Conservation (phyloP, 2,888 invertebrate species). For the Apotomis capreana region DNA sequence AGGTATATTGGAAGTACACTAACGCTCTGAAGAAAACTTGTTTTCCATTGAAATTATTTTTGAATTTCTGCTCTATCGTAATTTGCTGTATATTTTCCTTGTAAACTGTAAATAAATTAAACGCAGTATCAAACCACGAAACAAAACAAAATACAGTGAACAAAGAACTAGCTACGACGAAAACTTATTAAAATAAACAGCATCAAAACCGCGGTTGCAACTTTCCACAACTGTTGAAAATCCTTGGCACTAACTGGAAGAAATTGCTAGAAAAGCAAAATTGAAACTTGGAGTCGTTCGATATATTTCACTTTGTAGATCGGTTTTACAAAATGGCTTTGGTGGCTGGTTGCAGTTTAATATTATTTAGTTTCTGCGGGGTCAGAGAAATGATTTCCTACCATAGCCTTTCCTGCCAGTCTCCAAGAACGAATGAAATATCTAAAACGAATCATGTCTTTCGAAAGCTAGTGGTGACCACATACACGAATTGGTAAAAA, state of each 20-base stretch:
- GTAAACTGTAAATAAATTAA: no score
- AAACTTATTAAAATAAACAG: constrained; percentile 31
- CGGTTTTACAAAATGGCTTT: constrained; percentile 30
- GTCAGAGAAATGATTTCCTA: constrained; percentile 16
- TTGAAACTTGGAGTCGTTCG: constrained; percentile 37
- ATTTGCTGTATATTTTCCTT: no score
- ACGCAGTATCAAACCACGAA: neutral
- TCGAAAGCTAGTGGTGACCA: neutral
- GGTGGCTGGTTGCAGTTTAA: constrained; percentile 23
- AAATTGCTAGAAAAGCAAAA: constrained; percentile 36
- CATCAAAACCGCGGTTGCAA: constrained; percentile 26
- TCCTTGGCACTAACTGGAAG: constrained; percentile 28
- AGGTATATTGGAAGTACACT: no score
- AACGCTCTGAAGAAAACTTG: no score
- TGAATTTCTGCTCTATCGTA: no score
- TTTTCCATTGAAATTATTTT: no score
- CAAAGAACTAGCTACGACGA: neutral
- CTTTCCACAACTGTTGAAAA: constrained; percentile 19
- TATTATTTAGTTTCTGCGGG: constrained; percentile 31
- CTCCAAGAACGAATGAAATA: neutral
- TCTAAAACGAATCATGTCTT: neutral
- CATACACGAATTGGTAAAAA: no score
- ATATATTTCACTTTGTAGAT: constrained; percentile 41
- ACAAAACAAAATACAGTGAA: neutral
- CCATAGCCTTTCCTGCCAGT: neutral